Conservation (phyloP, 2,797 vertebrate species). For the Sebastes iracundus region DNA sequence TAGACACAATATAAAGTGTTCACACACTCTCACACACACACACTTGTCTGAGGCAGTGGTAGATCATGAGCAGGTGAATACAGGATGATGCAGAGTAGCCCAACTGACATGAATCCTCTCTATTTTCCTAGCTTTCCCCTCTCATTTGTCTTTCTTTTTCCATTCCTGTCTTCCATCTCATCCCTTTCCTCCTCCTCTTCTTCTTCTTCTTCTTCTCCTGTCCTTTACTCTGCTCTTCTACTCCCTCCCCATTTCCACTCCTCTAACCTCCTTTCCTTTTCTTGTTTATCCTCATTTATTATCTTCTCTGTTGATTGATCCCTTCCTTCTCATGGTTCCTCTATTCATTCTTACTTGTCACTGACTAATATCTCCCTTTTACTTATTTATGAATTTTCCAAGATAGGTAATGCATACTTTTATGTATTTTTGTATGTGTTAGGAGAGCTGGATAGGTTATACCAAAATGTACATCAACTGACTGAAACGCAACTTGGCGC, state of each 20-base stretch:
- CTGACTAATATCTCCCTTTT: background rate
- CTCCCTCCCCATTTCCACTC: background rate
- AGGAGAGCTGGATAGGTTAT: background rate
- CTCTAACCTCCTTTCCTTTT: background rate
- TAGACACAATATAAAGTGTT: conserved; percentile 60
- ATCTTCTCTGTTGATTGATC: background rate
- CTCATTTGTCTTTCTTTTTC: conserved; percentile 27
- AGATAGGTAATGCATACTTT: background rate
- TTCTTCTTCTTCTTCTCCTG: background rate
- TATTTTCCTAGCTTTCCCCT: conserved; percentile 43
- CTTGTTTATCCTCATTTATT: background rate
- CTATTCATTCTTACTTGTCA: background rate
- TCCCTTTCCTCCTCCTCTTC: background rate
- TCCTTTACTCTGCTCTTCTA: background rate
- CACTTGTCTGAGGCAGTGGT: conserved; percentile 45
- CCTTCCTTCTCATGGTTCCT: background rate
- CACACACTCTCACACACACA: conserved; percentile 31
- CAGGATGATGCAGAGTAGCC: conserved; percentile 63
- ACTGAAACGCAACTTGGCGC: background rate
- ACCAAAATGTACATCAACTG: background rate
- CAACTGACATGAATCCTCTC: conserved; percentile 55
- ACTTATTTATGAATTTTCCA: too few species aligned
- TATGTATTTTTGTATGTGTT: background rate
- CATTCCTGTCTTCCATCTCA: background rate
- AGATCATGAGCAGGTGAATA: conserved; percentile 64